Evolutionary conservation across 2,888 invertebrate genomes (phyloP).

Genomic region (Cacoxenus indagator): DNA sequence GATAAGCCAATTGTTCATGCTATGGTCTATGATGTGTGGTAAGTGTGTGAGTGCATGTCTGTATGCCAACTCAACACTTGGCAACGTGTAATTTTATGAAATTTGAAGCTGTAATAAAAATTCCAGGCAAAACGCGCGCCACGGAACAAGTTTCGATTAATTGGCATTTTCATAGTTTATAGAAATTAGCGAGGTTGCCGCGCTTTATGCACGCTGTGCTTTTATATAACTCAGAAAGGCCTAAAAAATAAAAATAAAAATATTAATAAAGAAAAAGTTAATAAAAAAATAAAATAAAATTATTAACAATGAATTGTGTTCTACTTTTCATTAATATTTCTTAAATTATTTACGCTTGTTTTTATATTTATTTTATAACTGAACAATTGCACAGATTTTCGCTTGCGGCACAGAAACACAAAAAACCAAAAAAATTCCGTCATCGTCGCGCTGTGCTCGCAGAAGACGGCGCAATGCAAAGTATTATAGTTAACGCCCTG

Average conservation of each 20-base stretch:
- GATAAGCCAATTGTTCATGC: neutral
- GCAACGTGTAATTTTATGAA: neutral
- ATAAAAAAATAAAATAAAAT: too few relatives aligned
- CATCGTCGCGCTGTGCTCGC: neutral
- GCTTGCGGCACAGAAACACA: neutral
- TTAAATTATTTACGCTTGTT: neutral
- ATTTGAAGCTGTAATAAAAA: neutral
- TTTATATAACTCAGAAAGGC: neutral
- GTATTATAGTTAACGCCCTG: constrained; percentile 14
- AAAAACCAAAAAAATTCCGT: too few relatives aligned
- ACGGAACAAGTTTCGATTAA: constrained; percentile 38
- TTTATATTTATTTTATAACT: constrained; percentile 38
- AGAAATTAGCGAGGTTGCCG: neutral
- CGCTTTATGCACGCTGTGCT: neutral
- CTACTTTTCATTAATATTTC: too few relatives aligned
- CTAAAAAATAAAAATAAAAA: too few relatives aligned
- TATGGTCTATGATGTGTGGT: neutral
- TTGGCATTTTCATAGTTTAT: constrained; percentile 55
- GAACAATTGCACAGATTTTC: constrained; percentile 18
- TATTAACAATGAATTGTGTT: too few relatives aligned
- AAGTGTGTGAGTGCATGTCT: neutral
- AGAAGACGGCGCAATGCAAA: constrained; percentile 32
- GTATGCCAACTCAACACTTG: neutral
- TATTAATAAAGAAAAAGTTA: too few relatives aligned
- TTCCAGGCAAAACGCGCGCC: neutral